Evolutionary conservation across 2,113 vertebrate species (phyloP).

Genomic region (Solea senegalensis): DNA sequence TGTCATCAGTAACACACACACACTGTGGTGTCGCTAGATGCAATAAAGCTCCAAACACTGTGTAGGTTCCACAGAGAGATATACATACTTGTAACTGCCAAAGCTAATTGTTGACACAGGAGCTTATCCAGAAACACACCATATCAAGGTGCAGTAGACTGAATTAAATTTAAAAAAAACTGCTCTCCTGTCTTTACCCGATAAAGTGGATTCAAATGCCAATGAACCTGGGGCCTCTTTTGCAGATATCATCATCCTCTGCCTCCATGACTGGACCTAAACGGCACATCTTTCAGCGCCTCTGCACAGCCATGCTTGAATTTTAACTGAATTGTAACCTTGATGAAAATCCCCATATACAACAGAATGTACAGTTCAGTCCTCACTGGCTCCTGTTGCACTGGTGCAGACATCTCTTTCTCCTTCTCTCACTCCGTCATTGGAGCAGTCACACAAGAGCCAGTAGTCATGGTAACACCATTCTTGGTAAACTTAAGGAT

Average conservation of each 20-base stretch:
- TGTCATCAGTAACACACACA: conserved; percentile 38
- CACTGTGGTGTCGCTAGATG: conserved; percentile 7
- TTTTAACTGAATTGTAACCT: conserved; percentile 70
- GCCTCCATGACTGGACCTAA: conserved; percentile 19
- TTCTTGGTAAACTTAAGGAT: conserved; percentile 73
- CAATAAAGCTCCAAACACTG: conserved; percentile 19
- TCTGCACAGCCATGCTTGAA: conserved; percentile 43
- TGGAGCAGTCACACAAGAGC: conserved; percentile 70
- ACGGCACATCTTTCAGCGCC: conserved; percentile 53
- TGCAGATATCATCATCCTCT: neutral
- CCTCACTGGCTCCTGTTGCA: conserved; percentile 45
- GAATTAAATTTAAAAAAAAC: conserved; percentile 13
- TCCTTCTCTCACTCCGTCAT: conserved; percentile 30
- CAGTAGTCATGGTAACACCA: conserved; percentile 78
- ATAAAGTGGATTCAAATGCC: conserved; percentile 17
- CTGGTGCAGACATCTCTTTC: conserved; percentile 48
- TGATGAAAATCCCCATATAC: conserved; percentile 71
- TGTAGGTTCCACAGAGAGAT: conserved; percentile 16
- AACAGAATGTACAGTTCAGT: conserved; percentile 67
- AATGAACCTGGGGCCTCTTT: conserved; percentile 5
- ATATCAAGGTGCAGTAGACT: neutral
- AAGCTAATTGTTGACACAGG: conserved; percentile 39
- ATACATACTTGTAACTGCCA: conserved; percentile 9
- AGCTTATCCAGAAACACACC: conserved; percentile 21
- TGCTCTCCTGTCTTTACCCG: neutral